Percentiles rank a stretch among this genome's conserved stretches.
Conservation (phyloP, 2,888 invertebrate genomes). For the Marasmarcha lunaedactyla region DNA sequence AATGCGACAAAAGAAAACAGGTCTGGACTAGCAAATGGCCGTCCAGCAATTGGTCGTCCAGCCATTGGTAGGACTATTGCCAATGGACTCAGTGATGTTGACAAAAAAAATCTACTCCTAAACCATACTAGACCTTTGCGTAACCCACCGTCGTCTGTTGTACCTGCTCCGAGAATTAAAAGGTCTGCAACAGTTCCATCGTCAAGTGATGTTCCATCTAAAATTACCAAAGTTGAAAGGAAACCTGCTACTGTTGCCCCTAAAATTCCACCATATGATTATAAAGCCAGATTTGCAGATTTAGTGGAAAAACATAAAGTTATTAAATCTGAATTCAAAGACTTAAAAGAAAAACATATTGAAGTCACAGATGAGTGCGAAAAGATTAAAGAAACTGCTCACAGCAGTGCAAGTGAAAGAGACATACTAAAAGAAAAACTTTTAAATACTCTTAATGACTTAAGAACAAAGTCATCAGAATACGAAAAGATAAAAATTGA, state of each 20-base stretch:
- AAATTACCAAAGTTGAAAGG: slow-evolving; percentile 43
- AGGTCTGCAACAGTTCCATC: slow-evolving; percentile 3
- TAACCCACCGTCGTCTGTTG: slow-evolving; percentile 16
- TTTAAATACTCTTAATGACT: slow-evolving; percentile 37
- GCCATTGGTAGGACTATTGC: slow-evolving; percentile 29
- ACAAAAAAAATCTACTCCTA: slow-evolving; percentile 43
- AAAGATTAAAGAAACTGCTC: slow-evolving; percentile 46
- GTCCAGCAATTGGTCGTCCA: slow-evolving; percentile 16
- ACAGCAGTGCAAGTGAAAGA: slow-evolving; percentile 35
- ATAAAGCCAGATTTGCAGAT: slow-evolving; percentile 73
- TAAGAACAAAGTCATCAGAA: slow-evolving; percentile 38
- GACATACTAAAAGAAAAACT: slow-evolving; percentile 48
- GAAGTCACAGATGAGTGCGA: slow-evolving; percentile 65
- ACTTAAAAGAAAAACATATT: slow-evolving; percentile 61
- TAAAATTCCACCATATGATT: slow-evolving; percentile 74
- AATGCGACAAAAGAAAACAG: slow-evolving; percentile 45
- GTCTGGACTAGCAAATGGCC: slow-evolving; percentile 29
- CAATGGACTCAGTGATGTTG: slow-evolving; percentile 46
- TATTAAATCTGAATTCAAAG: slow-evolving; percentile 62
- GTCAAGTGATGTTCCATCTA: slow-evolving; percentile 30
- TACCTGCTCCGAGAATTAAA: background rate
- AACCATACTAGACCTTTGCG: slow-evolving; percentile 49
- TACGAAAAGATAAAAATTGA: slow-evolving; percentile 50
- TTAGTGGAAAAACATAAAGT: slow-evolving; percentile 71
- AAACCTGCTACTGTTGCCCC: slow-evolving; percentile 52